Evolutionary conservation across 1,140 invertebrate genomes (phyloP).

Genomic region (Pseudomyrmex dendroicus): DNA sequence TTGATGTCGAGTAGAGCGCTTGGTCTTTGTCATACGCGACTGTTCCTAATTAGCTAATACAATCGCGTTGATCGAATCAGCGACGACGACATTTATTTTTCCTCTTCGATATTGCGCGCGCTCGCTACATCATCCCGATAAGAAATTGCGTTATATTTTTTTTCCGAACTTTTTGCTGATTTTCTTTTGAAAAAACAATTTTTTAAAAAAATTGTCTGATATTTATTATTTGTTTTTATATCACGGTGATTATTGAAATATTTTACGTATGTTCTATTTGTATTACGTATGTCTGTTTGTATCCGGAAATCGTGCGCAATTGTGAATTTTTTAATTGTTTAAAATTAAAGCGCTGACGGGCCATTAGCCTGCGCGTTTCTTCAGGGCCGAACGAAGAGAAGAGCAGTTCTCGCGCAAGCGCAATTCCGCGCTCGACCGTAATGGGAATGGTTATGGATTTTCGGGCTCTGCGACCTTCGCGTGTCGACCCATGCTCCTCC

Average conservation of each 20-base stretch:
- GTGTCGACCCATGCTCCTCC: constrained; percentile 66
- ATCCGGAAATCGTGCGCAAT: neutral
- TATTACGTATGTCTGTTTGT: too few species aligned
- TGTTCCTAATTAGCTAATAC: constrained; percentile 45
- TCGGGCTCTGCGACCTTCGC: constrained; percentile 78
- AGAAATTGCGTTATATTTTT: constrained; percentile 17
- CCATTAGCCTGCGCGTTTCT: constrained; percentile 60
- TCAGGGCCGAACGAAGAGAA: constrained; percentile 40
- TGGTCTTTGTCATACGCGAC: constrained; percentile 12
- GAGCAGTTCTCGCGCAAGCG: constrained; percentile 66
- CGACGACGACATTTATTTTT: constrained; percentile 44
- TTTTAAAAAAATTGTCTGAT: neutral
- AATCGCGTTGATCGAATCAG: constrained; percentile 37
- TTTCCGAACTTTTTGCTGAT: neutral
- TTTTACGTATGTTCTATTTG: too few species aligned
- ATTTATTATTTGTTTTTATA: too few species aligned
- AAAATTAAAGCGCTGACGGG: constrained; percentile 61
- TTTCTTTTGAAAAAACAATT: neutral
- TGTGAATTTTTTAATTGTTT: constrained; percentile 36
- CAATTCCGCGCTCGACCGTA: constrained; percentile 54
- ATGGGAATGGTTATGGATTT: constrained; percentile 81
- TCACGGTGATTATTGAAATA: neutral
- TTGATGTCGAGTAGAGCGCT: constrained; percentile 20
- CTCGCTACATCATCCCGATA: neutral
- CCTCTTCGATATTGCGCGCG: neutral